These are phyloP conservation scores for Trochalopteron elliotii DNA, from an alignment of 2,113 vertebrate genomes.

Conservation along the genomic window DNA sequence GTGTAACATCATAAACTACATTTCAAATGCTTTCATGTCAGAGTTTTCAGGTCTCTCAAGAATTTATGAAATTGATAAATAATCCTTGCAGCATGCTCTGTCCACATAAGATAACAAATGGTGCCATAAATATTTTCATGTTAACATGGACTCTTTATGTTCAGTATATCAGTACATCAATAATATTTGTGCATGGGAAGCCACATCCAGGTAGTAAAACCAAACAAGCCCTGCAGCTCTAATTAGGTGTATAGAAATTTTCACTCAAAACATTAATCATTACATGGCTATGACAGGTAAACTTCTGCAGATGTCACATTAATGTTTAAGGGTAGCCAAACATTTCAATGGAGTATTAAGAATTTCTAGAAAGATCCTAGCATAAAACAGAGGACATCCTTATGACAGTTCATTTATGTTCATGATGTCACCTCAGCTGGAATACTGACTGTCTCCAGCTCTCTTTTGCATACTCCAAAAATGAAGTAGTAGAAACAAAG, in stretches of 20 bases:
- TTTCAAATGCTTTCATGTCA: neutral
- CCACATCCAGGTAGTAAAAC: neutral
- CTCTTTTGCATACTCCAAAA: neutral
- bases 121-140: neutral
- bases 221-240: neutral
- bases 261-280: neutral
- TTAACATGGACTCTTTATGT: neutral
- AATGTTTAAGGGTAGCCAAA: neutral
- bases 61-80: neutral
- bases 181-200: neutral
- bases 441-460: neutral
- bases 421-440: neutral
- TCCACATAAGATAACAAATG: neutral
- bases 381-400: neutral
- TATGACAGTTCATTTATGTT: neutral
- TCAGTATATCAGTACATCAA: neutral
- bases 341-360: neutral
- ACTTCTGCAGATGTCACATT: rapidly evolving
- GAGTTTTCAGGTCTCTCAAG: neutral
- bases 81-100: neutral
- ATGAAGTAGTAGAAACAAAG: neutral
- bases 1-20: neutral
- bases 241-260: neutral
- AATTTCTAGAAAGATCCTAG: neutral
- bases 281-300: neutral